Evolutionary conservation across 2,113 vertebrate species (phyloP), one percentile per base, ranked within the genome.

Genomic region (Galemys pyrenaicus): DNA sequence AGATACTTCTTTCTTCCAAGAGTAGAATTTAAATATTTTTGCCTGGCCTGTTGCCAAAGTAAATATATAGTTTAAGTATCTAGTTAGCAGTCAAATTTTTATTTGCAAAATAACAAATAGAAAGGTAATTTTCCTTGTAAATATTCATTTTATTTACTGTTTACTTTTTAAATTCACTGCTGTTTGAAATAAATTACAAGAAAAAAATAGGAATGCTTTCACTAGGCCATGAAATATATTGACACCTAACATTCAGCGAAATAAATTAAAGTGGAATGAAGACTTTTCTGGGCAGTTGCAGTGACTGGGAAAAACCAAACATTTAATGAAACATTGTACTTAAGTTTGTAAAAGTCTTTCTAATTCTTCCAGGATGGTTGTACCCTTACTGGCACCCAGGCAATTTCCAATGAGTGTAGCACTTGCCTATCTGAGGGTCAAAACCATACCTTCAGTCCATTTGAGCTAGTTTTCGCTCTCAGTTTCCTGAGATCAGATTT

Each of bases 1-100:
- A 98, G 98, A 98, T 98, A 98, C 98, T 98, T 98, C 96, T 97
- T 98, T 96, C 98, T 98, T 98, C 97, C 97, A 98, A 98, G 97
- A 96, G 97, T 89, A 97, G 89, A 96, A 98, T 98, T 98, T 98
- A 98, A 98, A 98, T 98, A 97, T 98, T 97, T 97, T 96, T 97
- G 46, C 92, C 96, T 98, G 98, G 98, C 98, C 95, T 64, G 44
- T 44, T 96, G 97, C 98, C 98, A 98, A 98, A 97, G 94, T 97
- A 98, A 98, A 98, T 98, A 97, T 97, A 98, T 98, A 97, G 96
- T 96, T 97, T 97, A 95, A 96, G 84, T 97, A 96, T 98, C 96
- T 96, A 95, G 90, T 95, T 97, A 97, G 93, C 93, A 97, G 86
- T 95, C 94, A 97, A 92, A 96, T 89, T 84, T 97, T 90, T 95